These are phyloP conservation scores for Psilopsiagon aurifrons DNA, from an alignment of 2,113 vertebrate genomes.

Conservation along the genomic window DNA sequence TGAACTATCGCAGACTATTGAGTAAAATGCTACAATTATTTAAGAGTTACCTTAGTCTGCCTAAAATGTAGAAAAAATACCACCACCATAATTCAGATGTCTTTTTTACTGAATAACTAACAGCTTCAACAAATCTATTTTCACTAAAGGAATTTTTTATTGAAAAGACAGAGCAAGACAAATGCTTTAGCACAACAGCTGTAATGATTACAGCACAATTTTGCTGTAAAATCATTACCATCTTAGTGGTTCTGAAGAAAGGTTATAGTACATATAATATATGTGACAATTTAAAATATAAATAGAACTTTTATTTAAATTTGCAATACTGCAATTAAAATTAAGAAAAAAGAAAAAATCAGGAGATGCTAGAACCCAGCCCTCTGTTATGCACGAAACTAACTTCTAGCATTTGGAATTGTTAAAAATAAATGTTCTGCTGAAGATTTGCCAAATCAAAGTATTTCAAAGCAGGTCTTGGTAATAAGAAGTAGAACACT, in stretches of 20 bases:
- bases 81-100: neutral
- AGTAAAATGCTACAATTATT: neutral
- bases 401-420: constrained; percentile 55
- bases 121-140: constrained; percentile 23
- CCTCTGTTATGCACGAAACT: constrained; percentile 3
- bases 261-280: constrained; percentile 6
- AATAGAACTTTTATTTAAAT: constrained; percentile 48
- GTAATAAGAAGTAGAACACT: constrained; percentile 40
- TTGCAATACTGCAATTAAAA: constrained; percentile 42
- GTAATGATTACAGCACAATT: constrained; percentile 55
- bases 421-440: constrained; percentile 65
- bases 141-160: neutral
- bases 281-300: constrained; percentile 42
- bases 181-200: constrained; percentile 36
- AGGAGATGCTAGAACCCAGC: constrained; percentile 27
- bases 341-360: neutral
- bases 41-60: neutral
- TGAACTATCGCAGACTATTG: neutral
- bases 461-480: constrained; percentile 38
- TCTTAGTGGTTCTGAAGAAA: constrained; percentile 11
- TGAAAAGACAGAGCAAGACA: constrained; percentile 9
- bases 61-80: neutral
- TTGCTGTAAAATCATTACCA: constrained; percentile 44
- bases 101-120: constrained; percentile 40
- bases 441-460: constrained; percentile 59